Evolutionary conservation across 37 sponge, comb jelly and placozoan species (phyloP).

Genomic region (Ianthella basta): DNA sequence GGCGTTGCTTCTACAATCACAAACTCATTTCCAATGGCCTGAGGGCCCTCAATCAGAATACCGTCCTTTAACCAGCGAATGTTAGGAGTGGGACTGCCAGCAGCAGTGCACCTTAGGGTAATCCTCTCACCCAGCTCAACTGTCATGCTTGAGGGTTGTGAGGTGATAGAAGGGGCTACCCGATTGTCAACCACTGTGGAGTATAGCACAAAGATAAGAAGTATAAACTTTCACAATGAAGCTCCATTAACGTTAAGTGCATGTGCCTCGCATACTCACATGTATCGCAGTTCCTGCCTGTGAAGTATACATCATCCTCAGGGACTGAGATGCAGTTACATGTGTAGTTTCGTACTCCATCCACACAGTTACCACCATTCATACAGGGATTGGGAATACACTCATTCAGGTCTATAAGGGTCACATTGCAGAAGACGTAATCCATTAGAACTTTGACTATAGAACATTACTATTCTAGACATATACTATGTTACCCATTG

Average conservation of each 20-base stretch:
- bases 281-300: neutral
- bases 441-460: too few species aligned
- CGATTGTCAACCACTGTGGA: too few species aligned
- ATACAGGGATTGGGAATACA: slow-evolving; percentile 5
- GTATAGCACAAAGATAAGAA: too few species aligned
- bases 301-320: neutral
- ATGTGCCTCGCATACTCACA: too few species aligned
- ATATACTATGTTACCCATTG: too few species aligned
- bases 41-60: neutral
- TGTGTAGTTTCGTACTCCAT: neutral
- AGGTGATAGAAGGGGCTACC: too few species aligned
- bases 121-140: neutral
- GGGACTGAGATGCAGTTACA: neutral
- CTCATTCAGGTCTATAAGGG: neutral
- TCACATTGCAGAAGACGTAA: too few species aligned
- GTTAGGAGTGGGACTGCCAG: neutral
- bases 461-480: too few species aligned
- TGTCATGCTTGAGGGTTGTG: too few species aligned
- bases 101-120: slow-evolving; percentile 8
- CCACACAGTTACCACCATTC: slow-evolving; percentile 10
- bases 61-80: neutral
- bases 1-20: neutral
- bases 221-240: too few species aligned
- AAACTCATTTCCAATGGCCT: neutral
- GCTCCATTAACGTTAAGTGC: too few species aligned